Conservation (phyloP, 92 coral and sea anemone species). For the Parazoanthus swiftii region DNA sequence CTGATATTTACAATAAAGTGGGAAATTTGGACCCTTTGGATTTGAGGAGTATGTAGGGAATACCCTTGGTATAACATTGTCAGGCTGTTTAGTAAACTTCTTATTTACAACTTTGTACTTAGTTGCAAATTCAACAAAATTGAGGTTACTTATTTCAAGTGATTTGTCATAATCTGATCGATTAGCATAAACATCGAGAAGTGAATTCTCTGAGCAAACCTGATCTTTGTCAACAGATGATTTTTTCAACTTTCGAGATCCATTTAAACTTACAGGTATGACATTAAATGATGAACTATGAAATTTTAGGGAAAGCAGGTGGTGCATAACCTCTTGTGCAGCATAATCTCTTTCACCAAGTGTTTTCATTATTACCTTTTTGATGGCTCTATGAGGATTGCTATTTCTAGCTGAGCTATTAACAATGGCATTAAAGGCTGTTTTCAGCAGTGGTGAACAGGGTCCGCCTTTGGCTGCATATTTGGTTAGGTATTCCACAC, state of each 20-base stretch:
- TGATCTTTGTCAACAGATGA: not conserved
- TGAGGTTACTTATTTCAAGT: conserved; percentile 12
- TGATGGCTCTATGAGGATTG: conserved; percentile 52
- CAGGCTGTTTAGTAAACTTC: conserved; percentile 44
- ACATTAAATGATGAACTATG: conserved; percentile 68
- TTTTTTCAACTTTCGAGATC: conserved; percentile 51
- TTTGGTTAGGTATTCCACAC: conserved; percentile 64
- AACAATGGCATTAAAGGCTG: conserved; percentile 50
- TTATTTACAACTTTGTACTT: conserved; percentile 45
- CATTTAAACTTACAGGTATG: conserved; percentile 64
- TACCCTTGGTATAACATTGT: conserved; percentile 49
- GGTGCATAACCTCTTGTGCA: conserved; percentile 75
- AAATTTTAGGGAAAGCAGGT: conserved; percentile 55
- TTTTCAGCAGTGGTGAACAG: conserved; percentile 49
- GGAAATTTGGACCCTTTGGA: conserved; percentile 45
- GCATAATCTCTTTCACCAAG: conserved; percentile 68
- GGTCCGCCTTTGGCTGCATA: conserved; percentile 64
- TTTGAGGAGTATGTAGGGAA: conserved; percentile 36
- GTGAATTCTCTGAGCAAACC: conserved; percentile 40
- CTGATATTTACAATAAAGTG: conserved; percentile 54
- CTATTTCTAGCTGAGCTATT: conserved; percentile 30
- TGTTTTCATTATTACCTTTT: conserved; percentile 58
- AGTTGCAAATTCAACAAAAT: conserved; percentile 53
- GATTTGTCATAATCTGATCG: conserved; percentile 31
- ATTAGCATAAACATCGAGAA: conserved; percentile 42